Conservation (phyloP, 2,797 vertebrate genomes). For the Arnoldichthys spilopterus region DNA sequence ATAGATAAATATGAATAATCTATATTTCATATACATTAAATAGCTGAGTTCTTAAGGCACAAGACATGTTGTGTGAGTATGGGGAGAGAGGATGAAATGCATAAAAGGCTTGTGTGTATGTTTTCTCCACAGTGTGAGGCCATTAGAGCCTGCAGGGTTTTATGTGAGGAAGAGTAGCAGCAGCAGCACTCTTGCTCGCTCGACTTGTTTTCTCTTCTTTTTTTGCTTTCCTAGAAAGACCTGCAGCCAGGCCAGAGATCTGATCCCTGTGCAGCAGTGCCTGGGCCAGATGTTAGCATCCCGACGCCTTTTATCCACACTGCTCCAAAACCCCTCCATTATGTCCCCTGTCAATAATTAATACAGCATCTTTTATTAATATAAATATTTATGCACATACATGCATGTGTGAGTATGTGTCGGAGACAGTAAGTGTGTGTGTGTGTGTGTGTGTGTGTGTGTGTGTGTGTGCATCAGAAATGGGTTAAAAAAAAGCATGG, state of each 20-base stretch:
- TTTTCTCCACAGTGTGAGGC: conserved; percentile 35
- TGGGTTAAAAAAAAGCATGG: conserved; percentile 4
- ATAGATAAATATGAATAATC: not conserved
- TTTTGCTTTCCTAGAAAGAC: conserved; percentile 50
- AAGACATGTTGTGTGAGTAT: not conserved
- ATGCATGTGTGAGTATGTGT: conserved; percentile 50
- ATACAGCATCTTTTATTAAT: conserved; percentile 76
- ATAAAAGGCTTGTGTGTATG: conserved; percentile 5
- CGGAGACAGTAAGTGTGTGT: conserved; percentile 44
- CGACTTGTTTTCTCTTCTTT: conserved; percentile 30
- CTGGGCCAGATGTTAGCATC: conserved; percentile 58
- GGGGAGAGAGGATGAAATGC: not conserved
- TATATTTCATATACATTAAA: not conserved
- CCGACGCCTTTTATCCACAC: conserved; percentile 59
- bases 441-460: conserved; percentile 47
- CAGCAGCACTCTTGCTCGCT: conserved; percentile 15
- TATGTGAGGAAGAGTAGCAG: conserved; percentile 26
- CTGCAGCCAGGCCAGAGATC: conserved; percentile 37
- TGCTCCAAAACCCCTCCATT: conserved; percentile 68
- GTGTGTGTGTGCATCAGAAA: conserved; percentile 38
- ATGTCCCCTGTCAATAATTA: conserved; percentile 76
- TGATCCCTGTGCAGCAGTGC: conserved; percentile 8
- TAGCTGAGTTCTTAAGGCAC: conserved; percentile 1
- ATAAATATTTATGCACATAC: conserved; percentile 52
- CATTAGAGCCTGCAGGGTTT: conserved; percentile 42